These are phyloP conservation scores for Dendrophyllia cribrosa DNA, from an alignment of 64 coral and sea anemone genomes.

Conservation along the genomic window DNA sequence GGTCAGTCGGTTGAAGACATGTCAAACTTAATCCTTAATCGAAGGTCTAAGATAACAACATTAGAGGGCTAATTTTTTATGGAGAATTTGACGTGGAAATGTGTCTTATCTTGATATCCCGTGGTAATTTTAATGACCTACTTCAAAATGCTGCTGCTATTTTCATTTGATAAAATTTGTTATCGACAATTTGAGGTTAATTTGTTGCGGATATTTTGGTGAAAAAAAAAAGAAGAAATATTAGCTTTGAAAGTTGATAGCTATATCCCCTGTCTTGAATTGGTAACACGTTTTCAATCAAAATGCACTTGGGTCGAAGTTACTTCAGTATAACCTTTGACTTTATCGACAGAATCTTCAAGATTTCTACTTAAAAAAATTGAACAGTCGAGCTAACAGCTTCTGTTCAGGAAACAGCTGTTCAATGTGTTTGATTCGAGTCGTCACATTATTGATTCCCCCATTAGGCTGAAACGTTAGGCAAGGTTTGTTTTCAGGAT, in stretches of 20 bases:
- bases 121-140: not conserved
- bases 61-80: not conserved
- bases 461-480: no score
- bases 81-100: not conserved
- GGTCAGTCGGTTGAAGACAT: not conserved
- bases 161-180: not conserved
- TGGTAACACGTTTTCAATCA: no score
- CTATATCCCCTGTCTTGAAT: not conserved
- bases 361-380: no score
- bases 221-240: not conserved
- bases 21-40: not conserved
- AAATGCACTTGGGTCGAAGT: no score
- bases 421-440: no score
- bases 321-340: no score
- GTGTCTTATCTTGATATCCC: not conserved
- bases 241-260: not conserved
- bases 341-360: no score
- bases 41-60: constrained; percentile 2
- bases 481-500: no score
- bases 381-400: no score
- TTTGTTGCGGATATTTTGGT: not conserved
- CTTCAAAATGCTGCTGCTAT: not conserved
- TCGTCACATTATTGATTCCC: no score
- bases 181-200: not conserved
- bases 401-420: no score